These are phyloP conservation scores for Girardia tigrina DNA, from an alignment of 2,888 invertebrate species.

Conservation along the genomic window DNA sequence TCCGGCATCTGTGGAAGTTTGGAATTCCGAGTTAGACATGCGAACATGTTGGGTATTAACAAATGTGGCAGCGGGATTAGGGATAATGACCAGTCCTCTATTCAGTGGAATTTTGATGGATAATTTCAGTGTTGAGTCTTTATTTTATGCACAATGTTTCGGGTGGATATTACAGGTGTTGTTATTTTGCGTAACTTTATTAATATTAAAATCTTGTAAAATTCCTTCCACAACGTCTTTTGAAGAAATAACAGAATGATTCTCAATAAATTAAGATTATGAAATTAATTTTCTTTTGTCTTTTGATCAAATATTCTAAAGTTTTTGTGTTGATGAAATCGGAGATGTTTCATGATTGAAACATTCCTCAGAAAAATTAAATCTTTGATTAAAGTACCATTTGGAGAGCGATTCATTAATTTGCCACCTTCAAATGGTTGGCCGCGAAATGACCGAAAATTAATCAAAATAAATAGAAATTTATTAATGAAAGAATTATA, in stretches of 20 bases:
- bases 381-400: too few relatives aligned
- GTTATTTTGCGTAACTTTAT: background rate
- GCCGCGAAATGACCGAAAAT: too few relatives aligned
- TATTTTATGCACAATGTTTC: background rate
- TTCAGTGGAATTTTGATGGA: background rate
- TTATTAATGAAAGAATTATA: too few relatives aligned
- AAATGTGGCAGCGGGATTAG: background rate
- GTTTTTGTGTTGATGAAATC: too few relatives aligned
- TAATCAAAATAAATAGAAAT: too few relatives aligned
- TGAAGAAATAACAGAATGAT: background rate
- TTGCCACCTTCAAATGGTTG: too few relatives aligned
- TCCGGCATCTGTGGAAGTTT: slow-evolving; percentile 31
- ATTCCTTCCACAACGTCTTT: background rate
- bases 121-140: background rate
- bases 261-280: too few relatives aligned
- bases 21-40: background rate
- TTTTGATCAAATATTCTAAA: too few relatives aligned
- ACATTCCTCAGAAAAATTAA: too few relatives aligned
- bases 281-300: too few relatives aligned
- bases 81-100: background rate
- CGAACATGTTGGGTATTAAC: background rate
- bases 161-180: background rate
- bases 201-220: background rate
- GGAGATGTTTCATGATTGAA: too few relatives aligned
- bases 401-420: too few relatives aligned